These are phyloP conservation scores for Mustela nigripes DNA, from an alignment of 2,113 vertebrate genomes.

Conservation along the genomic window DNA sequence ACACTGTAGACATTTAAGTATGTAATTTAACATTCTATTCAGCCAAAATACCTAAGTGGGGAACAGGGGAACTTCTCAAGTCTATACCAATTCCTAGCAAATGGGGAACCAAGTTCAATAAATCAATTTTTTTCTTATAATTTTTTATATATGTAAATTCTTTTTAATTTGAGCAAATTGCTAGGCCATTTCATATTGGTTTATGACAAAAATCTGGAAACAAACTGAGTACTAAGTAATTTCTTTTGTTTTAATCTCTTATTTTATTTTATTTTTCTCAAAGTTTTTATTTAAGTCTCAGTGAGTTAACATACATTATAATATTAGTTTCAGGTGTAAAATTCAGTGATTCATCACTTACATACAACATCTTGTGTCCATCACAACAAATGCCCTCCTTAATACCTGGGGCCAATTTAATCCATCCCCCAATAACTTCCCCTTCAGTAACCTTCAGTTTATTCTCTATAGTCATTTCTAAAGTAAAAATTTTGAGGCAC, in stretches of 20 bases:
- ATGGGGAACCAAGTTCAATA: background rate
- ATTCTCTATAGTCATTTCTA: background rate
- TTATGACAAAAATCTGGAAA: background rate
- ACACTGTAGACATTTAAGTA: background rate
- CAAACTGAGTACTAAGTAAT: background rate
- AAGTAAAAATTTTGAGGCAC: background rate
- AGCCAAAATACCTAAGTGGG: background rate
- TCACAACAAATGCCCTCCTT: background rate
- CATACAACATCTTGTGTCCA: background rate
- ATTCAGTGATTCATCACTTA: background rate
- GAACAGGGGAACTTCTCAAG: background rate
- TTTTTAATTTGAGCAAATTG: background rate
- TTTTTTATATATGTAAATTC: background rate
- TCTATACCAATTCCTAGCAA: background rate
- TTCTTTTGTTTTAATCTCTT: background rate
- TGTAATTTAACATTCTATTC: background rate
- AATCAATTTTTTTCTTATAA: background rate
- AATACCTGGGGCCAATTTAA: background rate
- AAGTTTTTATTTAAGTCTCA: background rate
- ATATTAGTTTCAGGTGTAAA: background rate
- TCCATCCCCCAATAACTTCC: background rate
- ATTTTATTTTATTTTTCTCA: background rate
- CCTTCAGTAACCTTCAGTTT: background rate
- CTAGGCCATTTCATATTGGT: background rate
- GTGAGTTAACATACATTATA: background rate